Base-by-base conservation (phyloP, 2,888 invertebrate species). In the Miltochrista miniata region DNA sequence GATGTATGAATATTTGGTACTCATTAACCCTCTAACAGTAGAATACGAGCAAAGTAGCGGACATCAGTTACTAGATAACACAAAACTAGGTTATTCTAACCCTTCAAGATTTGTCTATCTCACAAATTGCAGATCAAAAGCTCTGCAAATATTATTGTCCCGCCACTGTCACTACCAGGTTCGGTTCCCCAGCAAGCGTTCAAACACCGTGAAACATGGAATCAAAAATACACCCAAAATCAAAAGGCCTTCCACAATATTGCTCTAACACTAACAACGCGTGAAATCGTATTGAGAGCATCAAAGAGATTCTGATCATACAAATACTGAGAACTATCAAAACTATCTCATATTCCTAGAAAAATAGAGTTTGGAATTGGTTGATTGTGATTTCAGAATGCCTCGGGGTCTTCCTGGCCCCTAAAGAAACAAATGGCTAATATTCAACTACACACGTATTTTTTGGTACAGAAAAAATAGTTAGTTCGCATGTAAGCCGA, bases 171-270 rank as follows among this genome's bases (percentile, higher is more conserved):
- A 66, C 56, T 51, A 51, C 46, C 66, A 63, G 52, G 47, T 59
- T 58, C 39, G 40, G 11, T 52, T 61, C 70, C 67, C 63, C 64
- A 47, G 54, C 59, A 70, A 51, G 56, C 36, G 64, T 66, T 79
- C 77, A 76, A 65, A 70, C 72, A 72, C 78, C 89, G 83, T 85
- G 75, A 84, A 79, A 86, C 81, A 87, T 85, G 81, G 72, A 87
- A 89, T 90, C 90, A 90, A 90, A 90, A 87, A 88, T 86, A 87
- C 82, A 88, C 87, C 83, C 78, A 71, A 76, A 87, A 86, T 90
- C 90, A 90, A 90, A 89, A 86, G 74, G 76, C 71, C 79, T 82
- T 90, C 83, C 84, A 81, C 82, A 83, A 79, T 88, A 85, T 85
- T 88, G 79, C 85, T 84, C 81, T 79, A 82, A 75, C 83, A 83